Evolutionary conservation across 2,797 vertebrate genomes (phyloP), one percentile per base, ranked within the genome.

Genomic region (Dicrostonyx torquatus): DNA sequence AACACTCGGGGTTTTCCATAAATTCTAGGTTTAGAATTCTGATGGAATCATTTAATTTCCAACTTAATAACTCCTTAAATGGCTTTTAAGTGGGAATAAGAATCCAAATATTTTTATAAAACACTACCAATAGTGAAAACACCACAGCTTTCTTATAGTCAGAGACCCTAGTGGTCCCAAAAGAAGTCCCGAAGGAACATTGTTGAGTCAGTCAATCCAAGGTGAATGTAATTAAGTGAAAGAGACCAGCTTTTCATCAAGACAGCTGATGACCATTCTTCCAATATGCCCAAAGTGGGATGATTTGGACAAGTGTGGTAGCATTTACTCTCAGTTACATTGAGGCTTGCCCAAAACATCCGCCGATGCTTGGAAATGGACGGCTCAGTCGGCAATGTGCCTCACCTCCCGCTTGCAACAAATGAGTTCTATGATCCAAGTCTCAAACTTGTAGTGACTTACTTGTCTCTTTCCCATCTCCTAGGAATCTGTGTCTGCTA

Each of bases 21-120:
- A 92, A 95, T 94, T 87, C 77, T 76, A 94, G 50, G 62, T 92
- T 87, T 91, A 55, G 62, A 29, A 91, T 55, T 93, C 82, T 91
- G 45, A 87, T 6, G 26, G 24, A 92, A 75, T 76, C 22, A 76
- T 89, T 64, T 89, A 48, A 88, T 93, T 95, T 93, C 79, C 10
- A 92, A 76, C 34, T 24, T 20, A 48, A 45, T 90, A 66, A 78
- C 34, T 53, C 62, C n/a, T 76, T 90, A 9, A 82, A 66, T 90
- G 29, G 55, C 66, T 89, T 94, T 92, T 87, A 77, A 82, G 43
- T 84, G 78, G 29, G 84, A 88, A 88, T 20, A 55, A 14, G 15
- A 22, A 70, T 62, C 60, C 48, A 79, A 85, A 45, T 82, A 80
- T 87, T 84, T 94, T 87, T 82, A 75, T 50, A 87, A 64, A 76